Evolutionary conservation across 2,113 vertebrate species (phyloP).

Genomic region (Saiga tatarica): DNA sequence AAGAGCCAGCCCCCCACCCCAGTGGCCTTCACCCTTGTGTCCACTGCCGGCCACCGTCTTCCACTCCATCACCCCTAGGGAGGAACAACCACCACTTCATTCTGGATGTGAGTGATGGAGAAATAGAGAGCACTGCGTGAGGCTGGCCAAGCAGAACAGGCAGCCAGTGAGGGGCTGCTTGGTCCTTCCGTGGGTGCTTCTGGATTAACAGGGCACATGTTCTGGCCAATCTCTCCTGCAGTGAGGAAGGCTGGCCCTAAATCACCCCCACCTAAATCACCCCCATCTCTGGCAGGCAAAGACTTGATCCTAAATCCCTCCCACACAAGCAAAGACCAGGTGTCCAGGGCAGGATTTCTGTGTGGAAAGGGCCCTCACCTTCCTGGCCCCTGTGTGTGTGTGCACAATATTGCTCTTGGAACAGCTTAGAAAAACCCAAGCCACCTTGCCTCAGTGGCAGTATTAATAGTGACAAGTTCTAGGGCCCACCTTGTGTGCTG

Average conservation of each 20-base stretch:
- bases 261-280: neutral
- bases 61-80: neutral
- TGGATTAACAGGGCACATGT: too few species aligned
- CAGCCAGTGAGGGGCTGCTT: neutral
- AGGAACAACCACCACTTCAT: neutral
- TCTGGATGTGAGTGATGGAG: neutral
- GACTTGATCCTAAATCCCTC: neutral
- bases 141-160: neutral
- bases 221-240: neutral
- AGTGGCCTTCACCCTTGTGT: neutral
- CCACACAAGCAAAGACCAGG: neutral
- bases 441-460: neutral
- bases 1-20: neutral
- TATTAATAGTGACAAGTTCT: conserved; percentile 55
- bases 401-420: neutral
- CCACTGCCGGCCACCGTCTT: neutral
- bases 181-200: neutral
- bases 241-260: neutral
- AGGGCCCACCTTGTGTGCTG: neutral
- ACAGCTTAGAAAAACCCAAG: neutral
- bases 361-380: neutral
- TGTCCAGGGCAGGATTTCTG: neutral
- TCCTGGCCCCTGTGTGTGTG: neutral
- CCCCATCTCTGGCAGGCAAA: neutral
- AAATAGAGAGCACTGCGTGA: rapidly evolving